Base-by-base conservation (phyloP, 2,888 invertebrate species). In the Hyposoter didymator region DNA sequence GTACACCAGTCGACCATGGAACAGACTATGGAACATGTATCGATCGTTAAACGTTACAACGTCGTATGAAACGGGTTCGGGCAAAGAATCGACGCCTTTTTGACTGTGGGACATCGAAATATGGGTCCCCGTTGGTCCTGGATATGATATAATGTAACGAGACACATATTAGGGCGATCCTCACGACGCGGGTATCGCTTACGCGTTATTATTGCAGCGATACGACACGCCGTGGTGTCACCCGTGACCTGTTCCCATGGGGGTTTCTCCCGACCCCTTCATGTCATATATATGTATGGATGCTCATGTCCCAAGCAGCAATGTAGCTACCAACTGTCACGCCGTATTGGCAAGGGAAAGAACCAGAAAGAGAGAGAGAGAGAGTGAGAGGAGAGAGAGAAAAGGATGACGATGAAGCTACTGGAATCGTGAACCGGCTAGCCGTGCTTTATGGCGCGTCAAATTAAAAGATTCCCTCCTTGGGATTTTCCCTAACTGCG, bases 401-500 rank as follows among this genome's bases (percentile, higher is more conserved):
- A 14, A 62, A 47, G 67, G 45, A 82, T 43, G 74, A 78, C 66
- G 73, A 78, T 59, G 79, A 84, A 67, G 82, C 69, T n/a, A n/a
- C n/a, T 73, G 35, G 76, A 81, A 81, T 82, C 74, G 78, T 67
- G 64, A 78, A 84, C 59, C 76, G 84, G 78, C 78, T 79, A 89
- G 91, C 90, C 92, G 93, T 94, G 93, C 93, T 94, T 94, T 94
- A 94, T 94, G 93, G 92, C 89, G 91, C 93, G 93, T 93, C 93
- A 94, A 94, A 94, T 93, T 94, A 93, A 94, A 93, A 93, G 93
- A 93, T 94, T 93, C 93, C 92, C 93, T 92, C 88, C 91, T 92
- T 90, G 87, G 88, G 88, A 76, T 88, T 89, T 82, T 91, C 90
- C 91, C 91, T 91, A 92, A 92, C 91, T 91, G 92, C 91, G 91